A percentile compares a stretch with the other conserved stretches of the same genome.
Evolutionary conservation across 2,113 vertebrate species (phyloP).

Genomic region (Carettochelys insculpta): DNA sequence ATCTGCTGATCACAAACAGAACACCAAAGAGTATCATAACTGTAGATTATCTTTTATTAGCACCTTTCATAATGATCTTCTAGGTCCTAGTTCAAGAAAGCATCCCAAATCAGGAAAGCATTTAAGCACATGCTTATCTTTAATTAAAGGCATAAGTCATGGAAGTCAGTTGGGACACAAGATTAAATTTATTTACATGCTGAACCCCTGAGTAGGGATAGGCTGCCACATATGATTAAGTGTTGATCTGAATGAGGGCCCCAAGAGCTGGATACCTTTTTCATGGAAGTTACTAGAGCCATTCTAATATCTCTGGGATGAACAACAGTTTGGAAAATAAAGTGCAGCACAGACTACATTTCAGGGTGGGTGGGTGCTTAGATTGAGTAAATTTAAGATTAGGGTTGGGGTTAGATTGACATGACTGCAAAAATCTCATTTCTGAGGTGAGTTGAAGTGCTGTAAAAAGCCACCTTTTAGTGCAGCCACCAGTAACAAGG

Average conservation of each 20-base stretch:
- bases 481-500: neutral
- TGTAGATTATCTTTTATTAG: neutral
- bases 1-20: neutral
- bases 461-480: neutral
- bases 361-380: neutral
- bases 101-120: neutral
- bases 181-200: neutral
- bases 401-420: too few relatives aligned
- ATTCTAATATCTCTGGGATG: neutral
- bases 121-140: neutral
- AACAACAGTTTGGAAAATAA: neutral
- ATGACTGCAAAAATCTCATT: too few relatives aligned
- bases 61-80: neutral
- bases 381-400: too few relatives aligned
- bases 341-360: neutral
- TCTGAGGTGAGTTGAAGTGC: too few relatives aligned
- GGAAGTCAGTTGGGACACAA: neutral
- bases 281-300: neutral
- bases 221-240: accelerated
- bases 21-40: neutral
- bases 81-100: neutral
- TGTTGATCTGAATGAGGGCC: neutral
- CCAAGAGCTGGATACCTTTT: neutral
- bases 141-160: neutral
- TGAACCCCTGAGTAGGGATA: neutral